Evolutionary conservation across 2,888 invertebrate genomes (phyloP).

Genomic region (Zelleria hepariella): DNA sequence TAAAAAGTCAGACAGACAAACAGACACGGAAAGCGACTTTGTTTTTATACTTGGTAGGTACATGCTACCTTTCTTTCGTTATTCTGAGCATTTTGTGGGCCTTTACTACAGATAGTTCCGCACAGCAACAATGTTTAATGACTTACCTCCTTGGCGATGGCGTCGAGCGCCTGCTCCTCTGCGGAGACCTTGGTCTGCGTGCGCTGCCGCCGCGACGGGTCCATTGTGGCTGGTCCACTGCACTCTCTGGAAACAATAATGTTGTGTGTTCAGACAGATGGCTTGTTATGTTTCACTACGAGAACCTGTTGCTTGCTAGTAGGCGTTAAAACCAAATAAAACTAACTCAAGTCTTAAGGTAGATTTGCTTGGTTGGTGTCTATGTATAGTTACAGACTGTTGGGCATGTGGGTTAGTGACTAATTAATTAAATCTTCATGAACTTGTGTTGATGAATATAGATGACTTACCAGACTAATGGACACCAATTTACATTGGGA

Average conservation of each 20-base stretch:
- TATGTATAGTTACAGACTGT: neutral
- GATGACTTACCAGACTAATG: neutral
- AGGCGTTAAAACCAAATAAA: neutral
- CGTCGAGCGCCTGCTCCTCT: constrained; percentile 98
- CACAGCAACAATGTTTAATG: neutral
- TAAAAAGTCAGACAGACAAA: no score
- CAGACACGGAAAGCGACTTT: no score
- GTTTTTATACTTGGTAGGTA: no score
- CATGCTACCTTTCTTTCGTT: no score
- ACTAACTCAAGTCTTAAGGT: no score
- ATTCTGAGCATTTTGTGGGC: no score
- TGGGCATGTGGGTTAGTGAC: neutral
- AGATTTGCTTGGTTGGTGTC: no score
- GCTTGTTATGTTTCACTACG: neutral
- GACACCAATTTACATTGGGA: neutral
- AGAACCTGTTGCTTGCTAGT: no score
- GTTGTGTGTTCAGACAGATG: neutral
- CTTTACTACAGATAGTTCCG: no score
- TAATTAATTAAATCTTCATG: neutral
- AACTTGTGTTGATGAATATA: neutral
- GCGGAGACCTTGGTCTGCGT: constrained; percentile 88
- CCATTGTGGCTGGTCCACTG: constrained; percentile 33
- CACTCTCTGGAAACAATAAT: neutral
- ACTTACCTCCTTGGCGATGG: constrained; percentile 95
- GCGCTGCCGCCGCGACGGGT: constrained; percentile 79